These are phyloP conservation scores for Caenorhabditis briggsae DNA, from an alignment of 1,140 invertebrate genomes.

Conservation along the genomic window DNA sequence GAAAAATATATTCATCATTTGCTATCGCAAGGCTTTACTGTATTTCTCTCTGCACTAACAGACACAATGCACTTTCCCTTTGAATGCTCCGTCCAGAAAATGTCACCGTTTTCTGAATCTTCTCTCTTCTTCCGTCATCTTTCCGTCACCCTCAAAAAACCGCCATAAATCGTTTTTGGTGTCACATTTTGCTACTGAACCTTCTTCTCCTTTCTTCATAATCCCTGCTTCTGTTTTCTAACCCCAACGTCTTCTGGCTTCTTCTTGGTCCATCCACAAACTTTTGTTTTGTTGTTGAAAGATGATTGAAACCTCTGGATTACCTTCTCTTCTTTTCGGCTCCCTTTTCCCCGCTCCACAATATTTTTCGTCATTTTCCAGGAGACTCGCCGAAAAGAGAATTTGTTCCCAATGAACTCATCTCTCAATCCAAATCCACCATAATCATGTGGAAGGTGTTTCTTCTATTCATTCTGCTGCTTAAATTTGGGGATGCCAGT, in stretches of 20 bases:
- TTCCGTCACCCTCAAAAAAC: constrained; percentile 19
- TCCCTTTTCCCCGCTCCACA: not conserved
- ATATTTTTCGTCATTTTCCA: not conserved
- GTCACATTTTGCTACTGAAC: constrained; percentile 41
- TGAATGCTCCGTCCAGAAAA: not conserved
- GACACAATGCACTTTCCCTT: too few species aligned
- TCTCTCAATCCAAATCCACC: constrained; percentile 44
- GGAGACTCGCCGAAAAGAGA: not conserved
- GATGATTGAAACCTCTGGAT: constrained; percentile 48
- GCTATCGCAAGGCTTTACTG: too few species aligned
- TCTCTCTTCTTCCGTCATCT: not conserved
- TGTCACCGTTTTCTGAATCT: not conserved
- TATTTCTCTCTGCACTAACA: too few species aligned
- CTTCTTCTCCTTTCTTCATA: constrained; percentile 26
- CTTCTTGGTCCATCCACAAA: not conserved
- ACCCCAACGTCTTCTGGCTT: not conserved
- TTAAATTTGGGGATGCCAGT: not conserved
- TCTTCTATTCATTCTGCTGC: not conserved
- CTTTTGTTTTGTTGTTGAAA: constrained; percentile 55
- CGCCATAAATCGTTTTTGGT: constrained; percentile 41
- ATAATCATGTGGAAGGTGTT: constrained; percentile 25
- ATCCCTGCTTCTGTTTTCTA: constrained; percentile 20
- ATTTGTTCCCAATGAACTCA: constrained; percentile 48
- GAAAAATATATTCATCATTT: too few species aligned
- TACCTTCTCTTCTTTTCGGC: not conserved